Evolutionary conservation across 2,888 invertebrate genomes (phyloP).

Genomic region (Nyleta sp.): DNA sequence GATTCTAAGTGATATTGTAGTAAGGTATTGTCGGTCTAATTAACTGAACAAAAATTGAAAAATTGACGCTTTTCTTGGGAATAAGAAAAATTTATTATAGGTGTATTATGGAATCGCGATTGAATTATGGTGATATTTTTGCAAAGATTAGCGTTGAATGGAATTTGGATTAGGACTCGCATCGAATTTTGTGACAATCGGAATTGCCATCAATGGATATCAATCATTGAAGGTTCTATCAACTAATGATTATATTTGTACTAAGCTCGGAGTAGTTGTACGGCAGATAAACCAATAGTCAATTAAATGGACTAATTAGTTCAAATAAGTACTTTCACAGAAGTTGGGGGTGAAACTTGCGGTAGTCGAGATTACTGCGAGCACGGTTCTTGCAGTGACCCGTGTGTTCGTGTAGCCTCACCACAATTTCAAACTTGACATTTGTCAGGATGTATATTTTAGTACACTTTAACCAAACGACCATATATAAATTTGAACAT

Average conservation of each 20-base stretch:
- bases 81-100: too few species aligned
- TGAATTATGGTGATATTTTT: too few species aligned
- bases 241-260: constrained; percentile 53
- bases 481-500: constrained; percentile 26
- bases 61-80: too few species aligned
- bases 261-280: constrained; percentile 37
- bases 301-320: constrained; percentile 62
- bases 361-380: constrained; percentile 48
- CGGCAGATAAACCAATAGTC: constrained; percentile 59
- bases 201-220: constrained; percentile 12
- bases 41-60: not conserved
- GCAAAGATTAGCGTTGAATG: not conserved
- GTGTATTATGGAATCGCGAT: too few species aligned
- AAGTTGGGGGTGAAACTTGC: constrained; percentile 52
- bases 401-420: constrained; percentile 13
- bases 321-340: constrained; percentile 59
- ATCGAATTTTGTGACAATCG: not conserved
- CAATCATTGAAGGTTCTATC: constrained; percentile 28
- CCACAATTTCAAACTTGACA: constrained; percentile 59
- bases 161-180: not conserved
- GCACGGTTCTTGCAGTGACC: constrained; percentile 50
- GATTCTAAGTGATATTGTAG: constrained; percentile 27
- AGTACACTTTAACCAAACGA: constrained; percentile 23
- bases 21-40: not conserved
- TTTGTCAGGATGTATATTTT: constrained; percentile 48